phyloP scores from a whole-genome alignment of 2,113 vertebrate genomes.

The Abramis brama region DNA sequence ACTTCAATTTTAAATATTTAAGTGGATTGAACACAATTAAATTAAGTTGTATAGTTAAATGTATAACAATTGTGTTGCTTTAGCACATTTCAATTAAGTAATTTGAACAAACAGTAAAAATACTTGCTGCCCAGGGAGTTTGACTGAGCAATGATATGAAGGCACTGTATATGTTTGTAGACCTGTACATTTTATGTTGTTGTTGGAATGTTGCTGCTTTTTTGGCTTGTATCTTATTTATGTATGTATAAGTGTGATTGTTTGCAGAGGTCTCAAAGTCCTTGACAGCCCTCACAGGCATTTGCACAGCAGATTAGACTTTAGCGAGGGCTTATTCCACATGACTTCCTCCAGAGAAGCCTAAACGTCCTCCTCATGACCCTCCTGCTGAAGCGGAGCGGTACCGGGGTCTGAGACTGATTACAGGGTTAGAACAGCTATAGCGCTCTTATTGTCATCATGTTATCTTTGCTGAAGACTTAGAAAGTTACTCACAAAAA shows the following conservation, averaged over 20 bases:
- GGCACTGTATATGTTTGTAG: conserved; percentile 6
- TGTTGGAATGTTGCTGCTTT: neutral
- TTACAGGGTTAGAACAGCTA: conserved; percentile 26
- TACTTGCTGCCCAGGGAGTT: conserved; percentile 5
- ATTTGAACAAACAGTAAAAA: too few species aligned
- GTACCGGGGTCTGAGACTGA: conserved; percentile 47
- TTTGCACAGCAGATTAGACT: conserved; percentile 63
- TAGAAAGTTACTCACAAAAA: neutral
- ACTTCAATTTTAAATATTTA: too few species aligned
- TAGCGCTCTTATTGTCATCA: conserved; percentile 31
- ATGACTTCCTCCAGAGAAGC: conserved; percentile 48
- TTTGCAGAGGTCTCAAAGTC: conserved; percentile 47
- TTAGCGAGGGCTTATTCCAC: conserved; percentile 57
- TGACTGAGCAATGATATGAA: conserved; percentile 35
- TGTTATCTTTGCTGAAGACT: neutral
- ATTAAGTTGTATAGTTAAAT: too few species aligned
- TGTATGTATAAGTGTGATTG: conserved; percentile 33
- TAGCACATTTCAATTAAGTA: too few species aligned
- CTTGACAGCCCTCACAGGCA: conserved; percentile 48
- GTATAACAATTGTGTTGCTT: too few species aligned
- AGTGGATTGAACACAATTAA: too few species aligned
- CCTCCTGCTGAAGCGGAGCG: conserved; percentile 27
- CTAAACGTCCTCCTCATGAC: conserved; percentile 50
- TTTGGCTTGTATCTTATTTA: conserved; percentile 18
- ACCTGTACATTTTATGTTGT: neutral